Percentiles rank a stretch among this genome's conserved stretches.
phyloP scores from a whole-genome alignment of 2,888 invertebrate genomes.

The Drosophila mimetica region DNA sequence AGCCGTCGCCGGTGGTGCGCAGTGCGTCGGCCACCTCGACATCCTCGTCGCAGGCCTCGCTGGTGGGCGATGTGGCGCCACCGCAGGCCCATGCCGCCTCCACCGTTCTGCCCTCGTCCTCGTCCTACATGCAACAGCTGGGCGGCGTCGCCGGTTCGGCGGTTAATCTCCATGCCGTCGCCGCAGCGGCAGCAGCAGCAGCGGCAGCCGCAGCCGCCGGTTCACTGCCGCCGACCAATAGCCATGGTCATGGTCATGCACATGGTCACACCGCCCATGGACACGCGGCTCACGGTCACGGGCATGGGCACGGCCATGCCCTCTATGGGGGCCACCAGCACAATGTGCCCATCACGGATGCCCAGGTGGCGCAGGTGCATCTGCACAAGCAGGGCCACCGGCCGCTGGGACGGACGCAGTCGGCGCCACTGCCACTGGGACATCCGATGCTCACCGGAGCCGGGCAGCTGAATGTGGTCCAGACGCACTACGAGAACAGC shows the following conservation, averaged over 20 bases:
- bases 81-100: slow-evolving; percentile 83
- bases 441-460: slow-evolving; percentile 91
- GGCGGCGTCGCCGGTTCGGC: slow-evolving; percentile 40
- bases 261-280: slow-evolving; percentile 7
- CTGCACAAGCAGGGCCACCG: slow-evolving; percentile 90
- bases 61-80: slow-evolving; percentile 80
- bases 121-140: slow-evolving; percentile 65
- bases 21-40: slow-evolving; percentile 85
- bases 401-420: slow-evolving; percentile 96
- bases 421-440: slow-evolving; percentile 95
- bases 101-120: slow-evolving; percentile 71
- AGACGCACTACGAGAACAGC: slow-evolving; percentile 84
- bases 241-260: slow-evolving; percentile 53
- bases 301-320: slow-evolving; percentile 33
- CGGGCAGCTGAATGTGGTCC: slow-evolving; percentile 83
- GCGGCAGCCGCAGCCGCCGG: slow-evolving; percentile 74
- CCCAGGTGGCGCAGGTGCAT: slow-evolving; percentile 88
- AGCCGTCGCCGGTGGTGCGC: slow-evolving; percentile 84
- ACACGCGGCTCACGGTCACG: slow-evolving; percentile 14
- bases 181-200: slow-evolving; percentile 59
- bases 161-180: slow-evolving; percentile 42
- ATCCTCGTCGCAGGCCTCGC: slow-evolving; percentile 82
- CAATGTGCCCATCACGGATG: slow-evolving; percentile 87
- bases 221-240: slow-evolving; percentile 83
- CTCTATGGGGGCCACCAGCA: slow-evolving; percentile 42